Evolutionary conservation across 2,113 vertebrate species (phyloP).

Genomic region (Mellivora capensis): DNA sequence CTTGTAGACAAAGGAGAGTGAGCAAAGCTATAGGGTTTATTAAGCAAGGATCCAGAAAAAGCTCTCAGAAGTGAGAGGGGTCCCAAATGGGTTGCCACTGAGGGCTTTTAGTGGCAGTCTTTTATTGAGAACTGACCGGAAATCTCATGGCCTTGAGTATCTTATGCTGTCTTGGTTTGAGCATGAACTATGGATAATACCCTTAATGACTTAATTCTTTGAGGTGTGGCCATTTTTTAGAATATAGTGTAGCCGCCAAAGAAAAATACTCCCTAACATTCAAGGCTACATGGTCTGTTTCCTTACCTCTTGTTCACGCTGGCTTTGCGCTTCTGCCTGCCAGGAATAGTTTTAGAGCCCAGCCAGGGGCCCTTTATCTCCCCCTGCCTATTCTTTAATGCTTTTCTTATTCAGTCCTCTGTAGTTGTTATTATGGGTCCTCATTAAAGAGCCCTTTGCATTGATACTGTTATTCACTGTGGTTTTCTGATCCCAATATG

Average conservation of each 20-base stretch:
- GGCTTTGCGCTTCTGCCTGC: neutral
- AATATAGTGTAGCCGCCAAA: neutral
- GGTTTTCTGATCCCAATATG: neutral
- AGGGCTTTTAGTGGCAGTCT: too few species aligned
- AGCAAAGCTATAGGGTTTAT: too few species aligned
- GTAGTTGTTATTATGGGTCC: neutral
- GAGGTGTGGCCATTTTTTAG: neutral
- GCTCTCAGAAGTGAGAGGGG: too few species aligned
- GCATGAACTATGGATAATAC: neutral
- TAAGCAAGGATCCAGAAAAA: too few species aligned
- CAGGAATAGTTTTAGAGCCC: neutral
- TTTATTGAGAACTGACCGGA: too few species aligned
- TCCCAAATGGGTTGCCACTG: too few species aligned
- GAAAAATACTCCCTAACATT: neutral
- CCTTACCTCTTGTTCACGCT: neutral
- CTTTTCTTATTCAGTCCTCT: neutral
- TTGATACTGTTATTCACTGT: neutral
- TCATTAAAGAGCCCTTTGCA: neutral
- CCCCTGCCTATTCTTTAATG: neutral
- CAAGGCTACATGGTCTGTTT: neutral
- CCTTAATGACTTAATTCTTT: neutral
- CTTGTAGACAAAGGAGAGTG: too few species aligned
- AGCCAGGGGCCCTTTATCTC: neutral
- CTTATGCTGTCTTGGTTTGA: neutral
- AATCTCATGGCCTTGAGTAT: neutral